phyloP scores from a whole-genome alignment of 2,113 vertebrate genomes.

The Hucho hucho region DNA sequence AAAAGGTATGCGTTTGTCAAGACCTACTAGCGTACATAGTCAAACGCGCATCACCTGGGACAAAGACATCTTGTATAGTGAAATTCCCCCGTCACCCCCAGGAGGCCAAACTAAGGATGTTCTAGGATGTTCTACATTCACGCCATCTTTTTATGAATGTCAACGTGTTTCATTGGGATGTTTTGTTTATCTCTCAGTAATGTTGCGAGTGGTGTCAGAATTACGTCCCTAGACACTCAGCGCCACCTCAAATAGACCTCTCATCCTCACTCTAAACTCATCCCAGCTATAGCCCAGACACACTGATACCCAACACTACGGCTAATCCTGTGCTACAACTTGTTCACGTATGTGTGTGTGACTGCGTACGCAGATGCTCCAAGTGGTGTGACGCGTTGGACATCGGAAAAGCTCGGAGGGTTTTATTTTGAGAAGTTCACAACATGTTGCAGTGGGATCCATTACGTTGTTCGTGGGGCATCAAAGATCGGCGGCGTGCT shows the following conservation, averaged over 20 bases:
- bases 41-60: no score
- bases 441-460: no score
- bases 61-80: no score
- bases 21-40: neutral
- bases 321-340: constrained; percentile 1
- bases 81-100: no score
- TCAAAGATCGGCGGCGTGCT: no score
- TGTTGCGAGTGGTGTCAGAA: neutral
- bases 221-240: constrained; percentile 1
- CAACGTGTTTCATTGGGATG: constrained; percentile 8
- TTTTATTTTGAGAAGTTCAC: no score
- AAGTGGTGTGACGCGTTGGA: neutral
- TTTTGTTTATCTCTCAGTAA: constrained; percentile 21
- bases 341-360: neutral
- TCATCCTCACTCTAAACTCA: neutral
- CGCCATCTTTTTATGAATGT: neutral
- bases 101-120: neutral
- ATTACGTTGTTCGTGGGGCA: no score
- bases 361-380: neutral
- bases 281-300: constrained; percentile 4
- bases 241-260: neutral
- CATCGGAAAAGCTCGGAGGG: neutral
- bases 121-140: neutral
- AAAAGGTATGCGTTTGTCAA: neutral
- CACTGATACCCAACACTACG: constrained; percentile 5